Evolutionary conservation across 2,888 invertebrate genomes (phyloP), one percentile per base, ranked within the genome.

Genomic region (Caradrina kadenii): DNA sequence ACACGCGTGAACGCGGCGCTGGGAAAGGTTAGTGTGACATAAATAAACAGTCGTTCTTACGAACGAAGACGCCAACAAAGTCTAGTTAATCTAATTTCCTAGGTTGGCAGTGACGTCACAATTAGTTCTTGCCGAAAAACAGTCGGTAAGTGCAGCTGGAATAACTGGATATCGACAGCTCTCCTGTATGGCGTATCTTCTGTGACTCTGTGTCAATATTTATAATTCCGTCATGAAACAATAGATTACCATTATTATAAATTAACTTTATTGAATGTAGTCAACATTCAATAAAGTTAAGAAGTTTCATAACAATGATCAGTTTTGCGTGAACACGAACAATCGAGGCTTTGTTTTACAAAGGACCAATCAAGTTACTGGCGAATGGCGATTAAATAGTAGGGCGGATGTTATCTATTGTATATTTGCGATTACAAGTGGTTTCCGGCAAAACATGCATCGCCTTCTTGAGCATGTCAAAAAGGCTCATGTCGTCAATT

Each of bases 271-370:
- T 74, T 77, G 64, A 77, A 78, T 75, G 69, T 78, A 80, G 69
- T n/a, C n/a, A n/a, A n/a, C n/a, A n/a, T n/a, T n/a, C n/a, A n/a
- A n/a, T n/a, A n/a, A n/a, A n/a, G 66, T 69, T 67, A 53, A 66
- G 45, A 54, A 72, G 59, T 65, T 67, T 56, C 52, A 71, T 74
- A 73, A 82, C 81, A 77, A 74, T 81, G 82, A 68, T 45, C 63
- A 62, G 55, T 69, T 61, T 82, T 62, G 80, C 72, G 64, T 78
- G 69, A 63, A 58, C 45, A 69, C 42, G 64, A 75, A 83, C 78
- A 68, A 75, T 79, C 59, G 60, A 31, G 64, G 64, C 54, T 73
- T 81, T 72, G 69, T 70, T 78, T 60, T 61, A 69, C 53, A 70
- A 69, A 74, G 63, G 64, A 50, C 22, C 58, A 62, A 67, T 67